Base-by-base conservation (phyloP, 2,113 vertebrate genomes). In the Solea senegalensis region DNA sequence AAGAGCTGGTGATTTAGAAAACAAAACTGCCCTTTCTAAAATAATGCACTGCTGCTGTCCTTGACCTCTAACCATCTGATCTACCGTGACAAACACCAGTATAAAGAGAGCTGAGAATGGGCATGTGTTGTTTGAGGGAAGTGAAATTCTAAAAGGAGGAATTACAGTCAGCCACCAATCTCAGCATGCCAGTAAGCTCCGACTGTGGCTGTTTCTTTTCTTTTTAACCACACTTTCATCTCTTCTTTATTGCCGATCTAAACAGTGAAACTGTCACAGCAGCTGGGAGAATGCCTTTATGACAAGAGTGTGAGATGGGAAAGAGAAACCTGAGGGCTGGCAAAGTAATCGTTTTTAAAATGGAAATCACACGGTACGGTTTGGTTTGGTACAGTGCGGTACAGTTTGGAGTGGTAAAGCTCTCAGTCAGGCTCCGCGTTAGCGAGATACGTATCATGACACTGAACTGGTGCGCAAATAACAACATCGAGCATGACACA, bases 141-240 rank as follows among this genome's bases (percentile, higher is more conserved):
- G 7, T 41, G 53, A 74, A 58, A 68, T n/a, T 56, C 6, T 6
- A 50, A 57, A 21, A 65, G 15, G 26, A 52, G 60, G 66, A 65
- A 76, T 28, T 28, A 52, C 3, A 46, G 7, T 40, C 12, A 27
- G 15, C 7, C 46, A 64, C 52, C 10, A 45, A 2, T 8, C 15
- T 7, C 28, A 48, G 34, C 28, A 59, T 15, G 64, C 5, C 27
- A 34, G 34, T 34, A 6, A 10, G 53, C 3, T 59, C 4, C 3
- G 14, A 34, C 46, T 60, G 46, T 12, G 71, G 65, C 9, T 21
- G 43, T 61, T 49, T 9, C 5, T 0, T 2, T n/a, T 21, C 21
- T 62, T 62, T 48, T 9, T 12, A 7, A 26, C 41, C n/a, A 9
- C 53, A 46, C n/a, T 61, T 34, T 49, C 48, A 51, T 60, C n/a